Percentiles rank a stretch among this genome's conserved stretches.
phyloP scores from a whole-genome alignment of 2,113 vertebrate species.

The Pungitius pungitius region DNA sequence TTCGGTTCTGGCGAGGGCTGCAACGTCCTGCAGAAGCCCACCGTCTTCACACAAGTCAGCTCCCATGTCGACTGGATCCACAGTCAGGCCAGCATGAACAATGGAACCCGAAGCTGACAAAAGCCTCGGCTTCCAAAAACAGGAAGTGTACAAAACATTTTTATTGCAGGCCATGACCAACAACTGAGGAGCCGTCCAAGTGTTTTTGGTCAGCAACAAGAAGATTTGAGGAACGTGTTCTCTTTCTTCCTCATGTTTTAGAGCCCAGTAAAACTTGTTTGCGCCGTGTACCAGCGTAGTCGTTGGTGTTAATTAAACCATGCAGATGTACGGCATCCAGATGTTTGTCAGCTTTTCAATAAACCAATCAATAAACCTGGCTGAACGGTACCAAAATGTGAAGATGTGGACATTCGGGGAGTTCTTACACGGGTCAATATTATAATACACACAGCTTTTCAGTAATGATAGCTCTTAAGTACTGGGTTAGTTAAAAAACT shows the following conservation, averaged over 20 bases:
- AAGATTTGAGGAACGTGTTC: neutral
- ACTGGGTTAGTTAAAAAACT: conserved; percentile 32
- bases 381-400: neutral
- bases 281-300: neutral
- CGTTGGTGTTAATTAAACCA: neutral
- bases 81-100: conserved; percentile 69
- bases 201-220: neutral
- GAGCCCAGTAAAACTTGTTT: neutral
- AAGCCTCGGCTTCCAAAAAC: conserved; percentile 30
- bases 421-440: neutral
- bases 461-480: neutral
- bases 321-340: neutral
- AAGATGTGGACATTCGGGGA: neutral
- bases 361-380: neutral
- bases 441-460: neutral
- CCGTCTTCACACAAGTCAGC: conserved; percentile 87
- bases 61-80: conserved; percentile 86
- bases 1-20: conserved; percentile 85
- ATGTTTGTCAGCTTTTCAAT: neutral
- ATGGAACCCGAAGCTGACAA: conserved; percentile 9
- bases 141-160: conserved; percentile 30
- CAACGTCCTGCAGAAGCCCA: conserved; percentile 84
- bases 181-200: conserved; percentile 36
- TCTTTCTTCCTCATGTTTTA: neutral
- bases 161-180: conserved; percentile 52